Conservation (phyloP, 2,113 vertebrate species). For the Phoxinus phoxinus region DNA sequence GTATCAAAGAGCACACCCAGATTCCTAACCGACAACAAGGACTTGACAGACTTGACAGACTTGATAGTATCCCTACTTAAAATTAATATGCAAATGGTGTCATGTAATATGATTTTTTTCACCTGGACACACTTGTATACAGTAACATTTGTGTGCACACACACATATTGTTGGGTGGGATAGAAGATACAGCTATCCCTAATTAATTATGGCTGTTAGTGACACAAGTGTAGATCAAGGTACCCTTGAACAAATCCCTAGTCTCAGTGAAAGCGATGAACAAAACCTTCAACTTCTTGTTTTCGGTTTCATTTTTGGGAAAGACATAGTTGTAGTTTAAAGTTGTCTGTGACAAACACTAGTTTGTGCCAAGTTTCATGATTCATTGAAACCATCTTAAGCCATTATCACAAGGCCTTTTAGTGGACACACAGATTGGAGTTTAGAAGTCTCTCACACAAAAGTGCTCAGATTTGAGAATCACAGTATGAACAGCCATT, state of each 20-base stretch:
- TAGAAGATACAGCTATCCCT: not conserved
- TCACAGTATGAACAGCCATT: not conserved
- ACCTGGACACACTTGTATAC: not conserved
- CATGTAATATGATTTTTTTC: not conserved
- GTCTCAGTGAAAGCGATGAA: not conserved
- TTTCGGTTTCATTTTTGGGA: slow-evolving; percentile 12
- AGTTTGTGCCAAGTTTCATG: not conserved
- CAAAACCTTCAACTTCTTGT: slow-evolving; percentile 40
- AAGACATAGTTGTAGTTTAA: not conserved
- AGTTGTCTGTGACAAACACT: not conserved
- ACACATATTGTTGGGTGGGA: not conserved
- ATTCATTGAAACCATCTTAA: not conserved
- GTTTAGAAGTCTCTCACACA: not conserved
- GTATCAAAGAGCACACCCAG: too few relatives aligned
- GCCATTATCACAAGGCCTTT: not conserved
- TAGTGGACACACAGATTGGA: not conserved
- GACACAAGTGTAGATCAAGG: slow-evolving; percentile 4
- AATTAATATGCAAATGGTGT: not conserved
- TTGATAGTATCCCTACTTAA: too few relatives aligned
- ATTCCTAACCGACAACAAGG: too few relatives aligned
- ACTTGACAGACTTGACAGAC: too few relatives aligned
- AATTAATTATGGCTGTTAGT: not conserved
- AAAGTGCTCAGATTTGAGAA: not conserved
- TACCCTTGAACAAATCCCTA: not conserved
- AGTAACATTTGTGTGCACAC: not conserved